phyloP scores from a whole-genome alignment of 1,140 invertebrate genomes.

The Heliothis virescens region DNA sequence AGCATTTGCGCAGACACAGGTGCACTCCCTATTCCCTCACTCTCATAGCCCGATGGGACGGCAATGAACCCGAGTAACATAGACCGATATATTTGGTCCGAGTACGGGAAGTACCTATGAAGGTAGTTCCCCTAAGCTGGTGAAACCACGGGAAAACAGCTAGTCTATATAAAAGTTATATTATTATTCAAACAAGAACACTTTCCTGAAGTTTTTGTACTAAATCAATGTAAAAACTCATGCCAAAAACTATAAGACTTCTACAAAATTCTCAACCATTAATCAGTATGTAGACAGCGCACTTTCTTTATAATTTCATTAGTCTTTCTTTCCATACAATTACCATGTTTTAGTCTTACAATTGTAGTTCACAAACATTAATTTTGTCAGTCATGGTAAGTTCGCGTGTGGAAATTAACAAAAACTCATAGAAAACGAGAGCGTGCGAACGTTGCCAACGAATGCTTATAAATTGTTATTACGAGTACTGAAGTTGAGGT shows the following conservation, averaged over 20 bases:
- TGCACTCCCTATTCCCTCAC: no score
- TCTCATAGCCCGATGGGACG: no score
- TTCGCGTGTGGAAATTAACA: constrained; percentile 62
- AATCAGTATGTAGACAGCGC: neutral
- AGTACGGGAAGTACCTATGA: no score
- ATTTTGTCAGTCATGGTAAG: constrained; percentile 48
- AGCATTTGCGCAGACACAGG: no score
- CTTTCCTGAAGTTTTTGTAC: no score
- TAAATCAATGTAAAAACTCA: no score
- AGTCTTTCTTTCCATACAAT: constrained; percentile 28
- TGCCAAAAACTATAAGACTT: neutral
- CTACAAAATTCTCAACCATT: neutral
- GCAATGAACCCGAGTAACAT: no score
- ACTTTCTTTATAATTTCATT: constrained; percentile 17
- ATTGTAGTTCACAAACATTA: constrained; percentile 55
- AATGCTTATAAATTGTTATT: constrained; percentile 51
- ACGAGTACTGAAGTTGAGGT: neutral
- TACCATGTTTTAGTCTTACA: constrained; percentile 26
- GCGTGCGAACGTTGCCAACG: constrained; percentile 67
- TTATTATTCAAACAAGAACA: no score
- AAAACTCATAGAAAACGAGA: constrained; percentile 64
- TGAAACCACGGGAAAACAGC: no score
- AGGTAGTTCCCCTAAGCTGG: no score
- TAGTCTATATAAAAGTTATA: no score
- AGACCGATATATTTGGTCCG: no score